Evolutionary conservation across 2,888 invertebrate genomes (phyloP), one percentile per base, ranked within the genome.

Genomic region (Athripsodes cinereus): DNA sequence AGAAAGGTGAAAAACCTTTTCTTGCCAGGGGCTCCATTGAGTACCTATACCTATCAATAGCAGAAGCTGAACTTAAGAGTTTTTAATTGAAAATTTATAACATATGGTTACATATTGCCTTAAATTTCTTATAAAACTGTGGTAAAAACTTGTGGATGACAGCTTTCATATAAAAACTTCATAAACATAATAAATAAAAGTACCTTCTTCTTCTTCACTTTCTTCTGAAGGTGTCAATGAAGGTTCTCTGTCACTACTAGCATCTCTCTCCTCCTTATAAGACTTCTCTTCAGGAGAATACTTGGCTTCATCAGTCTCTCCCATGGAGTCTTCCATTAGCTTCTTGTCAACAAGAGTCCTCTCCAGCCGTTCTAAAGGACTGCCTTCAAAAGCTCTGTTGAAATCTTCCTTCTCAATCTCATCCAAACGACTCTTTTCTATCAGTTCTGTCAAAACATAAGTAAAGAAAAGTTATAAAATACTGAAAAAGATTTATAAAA

Each of bases 271-370:
- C 58, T 85, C 78, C 2, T 86, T 76, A 59, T 64, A 64, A 1
- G 82, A 83, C 69, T 90, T 90, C 66, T 90, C 90, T 74, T 90
- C 90, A 1, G 88, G 89, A 0, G 87, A 87, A 69, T 90, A 90
- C 70, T 90, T 90, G 26, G 82, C 80, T 71, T 90, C 88, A 66
- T 87, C 86, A 62, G 74, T 73, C 66, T 82, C 81, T 52, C 74
- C 71, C 47, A 74, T 52, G 0, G 61, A 61, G 35, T 63, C 63
- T n/a, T 61, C 63, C 61, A 63, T 61, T 3, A 40, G 40, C 40
- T 59, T 57, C 35, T 58, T 63, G 22, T 57, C 57, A 16, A 57
- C 57, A 20, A 57, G 16, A 11, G 52, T 52, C 11, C 57, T 16
- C 22, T 57, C 52, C 34, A 57, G 18, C n/a, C 52, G 66, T 55